These are phyloP conservation scores for Phoxinus phoxinus DNA, from an alignment of 2,113 vertebrate species.

Conservation along the genomic window DNA sequence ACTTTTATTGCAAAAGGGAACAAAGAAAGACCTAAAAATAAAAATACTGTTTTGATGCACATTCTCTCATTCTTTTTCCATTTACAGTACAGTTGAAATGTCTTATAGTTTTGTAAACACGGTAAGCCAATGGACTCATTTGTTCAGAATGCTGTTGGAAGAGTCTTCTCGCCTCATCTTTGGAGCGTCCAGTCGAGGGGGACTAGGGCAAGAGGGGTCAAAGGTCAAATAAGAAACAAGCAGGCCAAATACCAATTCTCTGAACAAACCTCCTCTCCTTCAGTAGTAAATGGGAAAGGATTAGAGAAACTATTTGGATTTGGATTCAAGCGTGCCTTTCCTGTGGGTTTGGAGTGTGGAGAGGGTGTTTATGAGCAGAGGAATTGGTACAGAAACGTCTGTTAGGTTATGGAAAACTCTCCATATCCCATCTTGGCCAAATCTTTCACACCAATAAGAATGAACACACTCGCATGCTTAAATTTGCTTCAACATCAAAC, in stretches of 20 bases:
- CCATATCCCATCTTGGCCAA: slow-evolving; percentile 1
- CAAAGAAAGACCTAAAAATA: slow-evolving; percentile 40
- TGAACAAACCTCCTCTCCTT: slow-evolving; percentile 47
- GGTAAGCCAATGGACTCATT: slow-evolving; percentile 54
- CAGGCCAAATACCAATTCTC: slow-evolving; percentile 40
- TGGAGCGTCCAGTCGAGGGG: slow-evolving; percentile 70
- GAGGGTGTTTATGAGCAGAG: slow-evolving; percentile 46
- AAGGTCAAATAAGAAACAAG: slow-evolving; percentile 53
- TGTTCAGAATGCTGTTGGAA: slow-evolving; percentile 60
- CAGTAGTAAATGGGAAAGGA: background rate
- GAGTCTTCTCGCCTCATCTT: slow-evolving; percentile 67
- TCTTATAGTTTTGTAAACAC: slow-evolving; percentile 26
- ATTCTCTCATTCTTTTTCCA: background rate
- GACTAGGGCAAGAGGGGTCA: slow-evolving; percentile 60
- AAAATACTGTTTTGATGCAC: slow-evolving; percentile 29
- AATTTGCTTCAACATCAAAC: slow-evolving; percentile 36
- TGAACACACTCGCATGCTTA: slow-evolving; percentile 22
- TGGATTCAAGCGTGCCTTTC: background rate
- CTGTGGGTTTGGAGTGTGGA: slow-evolving; percentile 8
- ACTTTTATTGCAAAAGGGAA: slow-evolving; percentile 54
- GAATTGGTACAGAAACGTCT: slow-evolving; percentile 13
- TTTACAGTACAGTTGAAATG: slow-evolving; percentile 42
- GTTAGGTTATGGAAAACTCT: slow-evolving; percentile 7
- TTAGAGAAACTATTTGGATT: background rate
- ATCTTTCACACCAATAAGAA: background rate